Conservation (phyloP, 2,888 invertebrate species). For the Entomobrya multifasciata region DNA sequence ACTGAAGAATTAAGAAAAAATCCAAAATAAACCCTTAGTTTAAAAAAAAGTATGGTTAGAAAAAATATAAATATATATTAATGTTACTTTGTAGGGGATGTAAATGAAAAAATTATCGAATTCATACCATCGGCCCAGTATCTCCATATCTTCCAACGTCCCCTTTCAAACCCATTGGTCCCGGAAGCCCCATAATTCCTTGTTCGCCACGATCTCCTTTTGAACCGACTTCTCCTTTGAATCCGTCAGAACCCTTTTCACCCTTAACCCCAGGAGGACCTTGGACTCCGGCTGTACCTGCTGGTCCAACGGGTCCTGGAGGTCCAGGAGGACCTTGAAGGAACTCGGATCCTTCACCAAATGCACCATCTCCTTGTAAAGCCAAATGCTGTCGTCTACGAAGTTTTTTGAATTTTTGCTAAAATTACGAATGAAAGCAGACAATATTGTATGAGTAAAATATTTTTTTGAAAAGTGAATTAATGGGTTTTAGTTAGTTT, state of each 20-base stretch:
- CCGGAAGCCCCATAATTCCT: slow-evolving; percentile 98
- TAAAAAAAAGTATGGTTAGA: slow-evolving; percentile 51
- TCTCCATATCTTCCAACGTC: slow-evolving; percentile 88
- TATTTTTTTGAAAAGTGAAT: too few relatives aligned
- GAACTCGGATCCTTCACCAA: slow-evolving; percentile 84
- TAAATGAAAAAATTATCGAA: too few relatives aligned
- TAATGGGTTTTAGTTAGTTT: too few relatives aligned
- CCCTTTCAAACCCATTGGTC: slow-evolving; percentile 91
- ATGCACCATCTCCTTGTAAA: slow-evolving; percentile 88
- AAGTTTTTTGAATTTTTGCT: slow-evolving; percentile 91
- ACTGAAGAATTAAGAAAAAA: slow-evolving; percentile 21
- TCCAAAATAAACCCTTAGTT: slow-evolving; percentile 69
- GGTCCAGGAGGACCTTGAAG: slow-evolving; percentile 82
- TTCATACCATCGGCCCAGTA: slow-evolving; percentile 89
- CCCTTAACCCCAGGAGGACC: slow-evolving; percentile 93
- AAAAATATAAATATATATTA: background rate
- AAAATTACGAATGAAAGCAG: slow-evolving; percentile 47
- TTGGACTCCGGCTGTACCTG: slow-evolving; percentile 87
- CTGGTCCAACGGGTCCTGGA: slow-evolving; percentile 87
- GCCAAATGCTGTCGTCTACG: slow-evolving; percentile 86
- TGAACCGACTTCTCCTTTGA: slow-evolving; percentile 91
- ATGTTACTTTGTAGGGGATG: too few relatives aligned
- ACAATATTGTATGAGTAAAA: slow-evolving; percentile 83
- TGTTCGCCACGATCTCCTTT: slow-evolving; percentile 91
- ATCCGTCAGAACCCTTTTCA: slow-evolving; percentile 90